These are phyloP conservation scores for Lasiommata megera DNA, from an alignment of 2,888 invertebrate species.

Conservation along the genomic window DNA sequence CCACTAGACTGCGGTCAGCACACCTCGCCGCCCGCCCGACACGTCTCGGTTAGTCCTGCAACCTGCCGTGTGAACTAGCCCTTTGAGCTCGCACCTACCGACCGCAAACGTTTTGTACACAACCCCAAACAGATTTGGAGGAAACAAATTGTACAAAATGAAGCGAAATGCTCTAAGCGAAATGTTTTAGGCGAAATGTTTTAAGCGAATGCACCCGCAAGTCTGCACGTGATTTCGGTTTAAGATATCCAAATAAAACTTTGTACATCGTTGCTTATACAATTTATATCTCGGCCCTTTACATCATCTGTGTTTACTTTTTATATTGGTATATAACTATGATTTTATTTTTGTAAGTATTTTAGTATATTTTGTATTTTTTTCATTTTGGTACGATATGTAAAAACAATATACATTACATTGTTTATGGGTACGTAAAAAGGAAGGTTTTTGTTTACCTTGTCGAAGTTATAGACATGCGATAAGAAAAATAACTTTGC, in stretches of 20 bases:
- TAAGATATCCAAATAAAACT: neutral
- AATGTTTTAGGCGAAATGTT: conserved; percentile 5
- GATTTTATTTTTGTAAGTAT: too few species aligned
- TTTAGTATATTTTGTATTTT: too few species aligned
- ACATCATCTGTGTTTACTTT: too few species aligned
- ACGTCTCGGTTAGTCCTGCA: conserved; percentile 66
- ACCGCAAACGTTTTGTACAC: conserved; percentile 72
- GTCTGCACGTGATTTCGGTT: neutral
- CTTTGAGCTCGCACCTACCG: conserved; percentile 73
- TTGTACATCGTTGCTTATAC: neutral
- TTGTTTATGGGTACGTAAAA: too few species aligned
- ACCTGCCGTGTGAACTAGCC: conserved; percentile 61
- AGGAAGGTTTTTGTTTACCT: too few species aligned
- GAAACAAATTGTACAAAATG: conserved; percentile 30
- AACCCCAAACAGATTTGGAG: conserved; percentile 50
- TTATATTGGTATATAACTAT: too few species aligned
- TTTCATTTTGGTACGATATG: too few species aligned
- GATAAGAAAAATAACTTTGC: too few species aligned
- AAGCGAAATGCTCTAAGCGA: conserved; percentile 17
- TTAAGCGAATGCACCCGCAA: neutral
- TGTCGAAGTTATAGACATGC: too few species aligned
- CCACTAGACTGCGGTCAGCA: conserved; percentile 59
- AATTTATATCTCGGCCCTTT: too few species aligned
- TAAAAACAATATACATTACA: too few species aligned
- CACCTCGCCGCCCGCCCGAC: conserved; percentile 44